These are phyloP conservation scores for Catocala nupta DNA, from an alignment of 2,888 invertebrate genomes.

Conservation along the genomic window DNA sequence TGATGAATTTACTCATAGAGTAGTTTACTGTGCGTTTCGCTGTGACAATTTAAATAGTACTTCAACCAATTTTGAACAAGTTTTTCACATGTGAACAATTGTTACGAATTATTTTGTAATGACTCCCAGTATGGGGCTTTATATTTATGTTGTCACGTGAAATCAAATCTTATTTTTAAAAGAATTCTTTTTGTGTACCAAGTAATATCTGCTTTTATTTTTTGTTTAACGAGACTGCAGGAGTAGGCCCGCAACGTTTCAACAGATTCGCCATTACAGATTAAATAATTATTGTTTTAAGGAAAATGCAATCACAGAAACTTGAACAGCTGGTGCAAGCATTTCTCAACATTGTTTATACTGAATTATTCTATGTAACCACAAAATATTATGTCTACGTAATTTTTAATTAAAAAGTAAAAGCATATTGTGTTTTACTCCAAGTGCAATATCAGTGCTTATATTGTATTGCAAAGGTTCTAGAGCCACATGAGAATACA, in stretches of 20 bases:
- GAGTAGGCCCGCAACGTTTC: conserved; percentile 63
- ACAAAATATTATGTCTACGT: conserved; percentile 85
- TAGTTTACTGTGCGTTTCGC: conserved; percentile 65
- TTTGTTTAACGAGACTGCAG: conserved; percentile 69
- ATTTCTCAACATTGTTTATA: conserved; percentile 83
- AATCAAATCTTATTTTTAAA: conserved; percentile 67
- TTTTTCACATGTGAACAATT: conserved; percentile 34
- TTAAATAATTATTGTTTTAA: conserved; percentile 68
- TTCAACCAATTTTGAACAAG: conserved; percentile 42
- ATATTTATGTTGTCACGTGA: conserved; percentile 75
- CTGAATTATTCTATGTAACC: conserved; percentile 85
- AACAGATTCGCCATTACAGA: conserved; percentile 63
- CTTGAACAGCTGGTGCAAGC: conserved; percentile 74
- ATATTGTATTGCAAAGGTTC: too few relatives aligned
- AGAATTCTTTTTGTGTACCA: conserved; percentile 70
- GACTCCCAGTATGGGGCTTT: conserved; percentile 19
- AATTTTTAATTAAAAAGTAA: conserved; percentile 85
- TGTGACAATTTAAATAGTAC: conserved; percentile 74
- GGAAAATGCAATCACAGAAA: conserved; percentile 70
- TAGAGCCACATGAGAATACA: too few relatives aligned
- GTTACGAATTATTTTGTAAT: conserved; percentile 45
- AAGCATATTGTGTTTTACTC: conserved; percentile 60
- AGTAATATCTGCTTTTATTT: conserved; percentile 72
- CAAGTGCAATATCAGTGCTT: background rate
- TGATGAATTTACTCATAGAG: conserved; percentile 75